phyloP scores from a whole-genome alignment of 2,797 vertebrate genomes.

The Mastacembelus armatus region DNA sequence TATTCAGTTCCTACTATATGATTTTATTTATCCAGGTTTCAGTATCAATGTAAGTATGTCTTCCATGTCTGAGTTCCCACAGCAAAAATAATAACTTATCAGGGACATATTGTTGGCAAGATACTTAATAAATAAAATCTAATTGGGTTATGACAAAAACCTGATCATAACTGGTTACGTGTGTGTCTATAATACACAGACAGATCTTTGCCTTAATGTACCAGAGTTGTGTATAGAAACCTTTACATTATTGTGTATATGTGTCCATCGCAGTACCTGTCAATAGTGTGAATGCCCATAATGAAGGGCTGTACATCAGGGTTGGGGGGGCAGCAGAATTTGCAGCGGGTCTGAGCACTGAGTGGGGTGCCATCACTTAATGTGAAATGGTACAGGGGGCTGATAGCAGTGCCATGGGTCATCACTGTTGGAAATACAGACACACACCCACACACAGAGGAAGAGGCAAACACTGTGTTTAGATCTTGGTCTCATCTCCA shows the following conservation, averaged over 20 bases:
- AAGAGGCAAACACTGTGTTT: conserved; percentile 19
- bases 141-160: neutral
- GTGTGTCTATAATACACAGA: too few relatives aligned
- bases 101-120: too few relatives aligned
- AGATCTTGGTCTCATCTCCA: conserved; percentile 21
- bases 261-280: conserved; percentile 85
- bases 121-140: neutral
- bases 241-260: neutral
- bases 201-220: too few relatives aligned
- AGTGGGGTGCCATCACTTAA: conserved; percentile 93
- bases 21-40: neutral
- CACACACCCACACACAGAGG: conserved; percentile 15
- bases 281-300: conserved; percentile 98
- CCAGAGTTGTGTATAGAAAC: neutral
- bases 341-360: conserved; percentile 97
- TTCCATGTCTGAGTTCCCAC: too few relatives aligned
- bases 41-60: neutral
- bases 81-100: too few relatives aligned
- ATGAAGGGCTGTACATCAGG: conserved; percentile 97
- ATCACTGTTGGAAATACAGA: conserved; percentile 85
- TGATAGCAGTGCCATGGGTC: conserved; percentile 93
- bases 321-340: conserved; percentile 95
- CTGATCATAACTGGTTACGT: too few relatives aligned
- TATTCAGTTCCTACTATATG: neutral
- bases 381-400: conserved; percentile 93